Conservation (phyloP, 2,113 vertebrate species). For the Penelope pileata region DNA sequence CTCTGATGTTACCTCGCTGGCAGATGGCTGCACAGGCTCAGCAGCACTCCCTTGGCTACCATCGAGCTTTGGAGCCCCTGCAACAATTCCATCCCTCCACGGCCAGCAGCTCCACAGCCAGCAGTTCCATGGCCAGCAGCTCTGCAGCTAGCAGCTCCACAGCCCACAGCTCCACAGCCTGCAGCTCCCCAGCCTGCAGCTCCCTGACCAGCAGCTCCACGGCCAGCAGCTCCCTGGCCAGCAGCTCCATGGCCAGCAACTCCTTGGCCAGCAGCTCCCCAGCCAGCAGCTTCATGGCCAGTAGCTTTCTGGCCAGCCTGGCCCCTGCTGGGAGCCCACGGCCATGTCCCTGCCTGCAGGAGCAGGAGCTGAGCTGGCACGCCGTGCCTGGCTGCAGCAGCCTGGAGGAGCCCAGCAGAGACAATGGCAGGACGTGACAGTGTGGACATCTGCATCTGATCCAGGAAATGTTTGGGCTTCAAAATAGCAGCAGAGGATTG, state of each 20-base stretch:
- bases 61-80: not conserved
- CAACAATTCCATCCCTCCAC: not conserved
- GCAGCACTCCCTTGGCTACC: fast-evolving
- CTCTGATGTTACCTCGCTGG: not conserved
- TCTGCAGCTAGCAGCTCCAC: no score
- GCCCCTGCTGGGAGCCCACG: fast-evolving
- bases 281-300: no score
- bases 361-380: not conserved
- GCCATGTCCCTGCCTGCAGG: not conserved
- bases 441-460: conserved; percentile 6
- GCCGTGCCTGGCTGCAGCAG: not conserved
- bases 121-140: no score
- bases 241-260: no score
- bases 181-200: not conserved
- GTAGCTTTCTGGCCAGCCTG: no score
- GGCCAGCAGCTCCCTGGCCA: no score
- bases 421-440: conserved; percentile 46
- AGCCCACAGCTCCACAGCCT: no score
- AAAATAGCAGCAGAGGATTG: not conserved
- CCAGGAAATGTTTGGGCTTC: not conserved
- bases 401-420: not conserved
- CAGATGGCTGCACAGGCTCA: no score
- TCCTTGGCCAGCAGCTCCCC: no score
- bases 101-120: not conserved
- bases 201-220: no score